Evolutionary conservation across 2,888 invertebrate species (phyloP), one percentile per base, ranked within the genome.

Genomic region (Hemithea aestivaria): DNA sequence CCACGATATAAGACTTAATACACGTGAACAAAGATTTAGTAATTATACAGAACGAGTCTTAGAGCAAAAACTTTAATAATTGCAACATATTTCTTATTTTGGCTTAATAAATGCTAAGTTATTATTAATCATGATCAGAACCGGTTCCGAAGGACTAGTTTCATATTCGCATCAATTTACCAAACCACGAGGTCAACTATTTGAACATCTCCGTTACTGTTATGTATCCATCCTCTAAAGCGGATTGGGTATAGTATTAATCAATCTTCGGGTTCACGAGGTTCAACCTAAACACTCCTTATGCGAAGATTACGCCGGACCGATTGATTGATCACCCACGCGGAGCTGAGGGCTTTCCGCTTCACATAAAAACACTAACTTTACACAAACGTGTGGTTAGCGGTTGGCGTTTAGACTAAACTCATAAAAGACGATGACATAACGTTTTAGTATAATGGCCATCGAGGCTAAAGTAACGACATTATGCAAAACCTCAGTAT

Each of bases 401-500:
- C 28, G 35, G 20, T 31, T 24, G 27, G 28, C 28, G 35, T 11
- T 31, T 27, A 30, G 16, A 12, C 20, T 20, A 21, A 6, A 38
- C 39, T 37, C 39, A 34, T 41, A 39, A 38, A 45, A 45, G 35
- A 20, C 35, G 40, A 49, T 46, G 47, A 48, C 49, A 48, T 40
- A 39, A 46, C 50, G 40, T 48, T 44, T 38, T 29, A 26, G 30
- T 45, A 38, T 41, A 51, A 50, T 44, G 40, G 28, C 41, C 43
- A 41, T 47, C 45, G 47, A 49, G 45, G 48, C 45, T 43, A 45
- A 42, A 51, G 40, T 48, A 45, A 50, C 35, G 46, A 43, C 45
- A 44, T 51, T 50, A 50, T 48, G 47, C 38, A 45, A 46, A 47
- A 42, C 31, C 40, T 41, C 46, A 45, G 31, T 35, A 30, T 34